Conservation (phyloP, 2,797 vertebrate species). For the Numenius phaeopus region DNA sequence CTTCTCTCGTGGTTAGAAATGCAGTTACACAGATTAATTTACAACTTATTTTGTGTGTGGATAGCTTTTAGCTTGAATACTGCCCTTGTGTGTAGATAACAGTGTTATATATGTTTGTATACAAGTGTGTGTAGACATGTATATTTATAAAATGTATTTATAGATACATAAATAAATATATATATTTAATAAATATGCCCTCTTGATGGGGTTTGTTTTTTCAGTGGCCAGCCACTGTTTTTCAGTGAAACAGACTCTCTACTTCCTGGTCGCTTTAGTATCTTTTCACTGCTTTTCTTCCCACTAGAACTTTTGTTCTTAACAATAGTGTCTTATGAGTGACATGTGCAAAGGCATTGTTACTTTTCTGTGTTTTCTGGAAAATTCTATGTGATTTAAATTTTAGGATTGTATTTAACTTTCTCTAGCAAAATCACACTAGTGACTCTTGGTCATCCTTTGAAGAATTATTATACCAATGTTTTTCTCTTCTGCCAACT, state of each 20-base stretch:
- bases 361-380: not conserved
- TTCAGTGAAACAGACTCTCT: not conserved
- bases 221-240: not conserved
- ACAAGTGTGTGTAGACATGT: rapidly evolving
- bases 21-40: not conserved
- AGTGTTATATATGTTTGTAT: not conserved
- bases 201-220: not conserved
- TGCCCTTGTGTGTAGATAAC: not conserved
- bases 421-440: not conserved
- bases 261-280: not conserved
- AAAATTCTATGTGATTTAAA: not conserved
- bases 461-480: not conserved
- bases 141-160: not conserved
- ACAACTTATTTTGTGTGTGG: not conserved
- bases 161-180: not conserved
- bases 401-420: not conserved
- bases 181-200: not conserved
- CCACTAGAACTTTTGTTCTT: not conserved
- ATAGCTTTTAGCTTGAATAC: not conserved
- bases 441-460: not conserved
- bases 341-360: not conserved
- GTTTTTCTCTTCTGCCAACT: not conserved
- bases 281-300: not conserved
- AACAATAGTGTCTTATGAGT: not conserved
- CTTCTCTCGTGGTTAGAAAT: not conserved